Evolutionary conservation across 2,888 invertebrate genomes (phyloP), one percentile per base, ranked within the genome.

Genomic region (Cyrtodaria siliqua): DNA sequence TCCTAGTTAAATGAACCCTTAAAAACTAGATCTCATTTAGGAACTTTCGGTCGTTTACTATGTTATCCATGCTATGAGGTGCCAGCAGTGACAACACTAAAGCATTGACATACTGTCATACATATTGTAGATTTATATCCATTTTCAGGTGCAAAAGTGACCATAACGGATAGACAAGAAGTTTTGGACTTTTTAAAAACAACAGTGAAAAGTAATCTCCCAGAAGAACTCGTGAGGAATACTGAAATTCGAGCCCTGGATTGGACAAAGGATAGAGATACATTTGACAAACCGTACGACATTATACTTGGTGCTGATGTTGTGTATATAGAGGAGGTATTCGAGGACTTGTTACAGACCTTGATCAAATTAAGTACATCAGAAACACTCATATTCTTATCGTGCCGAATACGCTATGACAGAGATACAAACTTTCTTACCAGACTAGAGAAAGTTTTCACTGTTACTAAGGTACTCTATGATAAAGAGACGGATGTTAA

Each of bases 271-370:
- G 82, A 89, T 59, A 55, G 85, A 9, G 64, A 81, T 4, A 47
- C 2, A 9, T 14, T 27, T 40, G 64, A 61, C 9, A 27, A 63
- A 23, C 71, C 70, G 12, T 90, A 82, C 84, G 91, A 92, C 66
- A 61, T 92, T 18, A 87, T 93, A 29, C 66, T 93, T 14, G 92
- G 92, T 16, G 92, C 93, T 23, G 93, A 93, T 77, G 88, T 93
- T 20, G 88, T 93, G 24, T 92, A 93, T 72, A 90, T 92, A 20
- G 90, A 92, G 78, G 91, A 91, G 16, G 87, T 90, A 12, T 92
- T 92, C 81, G 79, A 86, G 4, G 89, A 88, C 57, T 82, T 93
- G 23, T 55, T 89, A 20, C 59, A 64, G 24, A 90, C 90, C 12
- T 69, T 92, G 49, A 53, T 79, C 6, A 81, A 87, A n/a, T 61